Base-by-base conservation (phyloP, 2,113 vertebrate genomes). In the Ondatra zibethicus region DNA sequence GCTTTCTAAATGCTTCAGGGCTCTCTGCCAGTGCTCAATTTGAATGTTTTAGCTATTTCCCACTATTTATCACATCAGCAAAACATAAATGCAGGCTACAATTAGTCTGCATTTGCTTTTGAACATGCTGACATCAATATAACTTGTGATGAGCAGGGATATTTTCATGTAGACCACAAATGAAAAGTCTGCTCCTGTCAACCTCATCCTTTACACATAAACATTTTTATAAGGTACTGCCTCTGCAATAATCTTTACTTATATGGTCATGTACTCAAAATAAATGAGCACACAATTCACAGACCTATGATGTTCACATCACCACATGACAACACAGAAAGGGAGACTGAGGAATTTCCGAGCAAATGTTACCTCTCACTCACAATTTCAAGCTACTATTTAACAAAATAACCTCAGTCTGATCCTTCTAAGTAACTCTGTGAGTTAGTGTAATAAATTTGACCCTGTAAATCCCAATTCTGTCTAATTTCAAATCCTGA, bases 231-330 rank as follows among this genome's bases (percentile, higher is more conserved):
- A 94, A 94, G 29, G 36, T 5, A 77, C 21, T 47, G 23, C 87
- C 12, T 97, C 50, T n/a, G 10, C 31, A 63, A 85, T 88, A 76
- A 95, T 39, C 61, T 96, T 81, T 63, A 89, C 65, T 88, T 80
- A 93, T 92, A 88, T 66, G 58, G 21, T 76, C 33, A 88, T 39
- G 31, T 42, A 58, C 55, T 93, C 33, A 88, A 9, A 92, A 85
- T 31, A 75, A 82, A 65, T 66, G 50, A 89, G 39, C 70, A 29
- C 6, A 93, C 31, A 86, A 72, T 1, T 45, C 78, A 76, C 31
- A 72, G 33, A 96, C 58, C 82, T 36, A 77, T 47, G 14, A 90
- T 33, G 92, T 87, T 87, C n/a, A 55, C 75, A 36, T 84, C 73
- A 86, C 61, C 78, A 23, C 7, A 81, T 77, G 45, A 85, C 88